These are phyloP conservation scores for Drosophila mimetica DNA, from an alignment of 2,888 invertebrate genomes.

Conservation along the genomic window DNA sequence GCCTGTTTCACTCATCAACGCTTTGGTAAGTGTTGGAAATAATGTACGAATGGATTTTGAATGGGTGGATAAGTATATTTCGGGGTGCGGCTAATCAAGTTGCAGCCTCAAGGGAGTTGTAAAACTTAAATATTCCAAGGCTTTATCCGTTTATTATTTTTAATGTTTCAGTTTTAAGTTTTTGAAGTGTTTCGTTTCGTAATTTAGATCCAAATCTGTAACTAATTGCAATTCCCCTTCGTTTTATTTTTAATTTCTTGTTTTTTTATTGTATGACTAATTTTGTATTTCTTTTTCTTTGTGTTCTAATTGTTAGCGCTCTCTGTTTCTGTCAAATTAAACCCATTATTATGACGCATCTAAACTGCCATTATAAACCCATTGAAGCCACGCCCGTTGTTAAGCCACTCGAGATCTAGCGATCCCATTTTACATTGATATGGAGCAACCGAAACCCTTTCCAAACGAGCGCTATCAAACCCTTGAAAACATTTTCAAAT, in stretches of 20 bases:
- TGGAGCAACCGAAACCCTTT: conserved; percentile 17
- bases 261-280: neutral
- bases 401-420: conserved; percentile 42
- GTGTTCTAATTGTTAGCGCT: conserved; percentile 5
- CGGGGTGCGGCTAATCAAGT: conserved; percentile 25
- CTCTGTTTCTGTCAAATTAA: conserved; percentile 35
- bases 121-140: neutral
- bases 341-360: conserved; percentile 29
- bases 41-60: neutral
- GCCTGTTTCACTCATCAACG: conserved; percentile 77
- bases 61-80: conserved; percentile 33
- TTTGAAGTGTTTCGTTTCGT: too few species aligned
- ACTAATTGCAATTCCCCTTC: neutral
- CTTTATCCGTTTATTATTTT: neutral
- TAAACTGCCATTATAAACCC: conserved; percentile 36
- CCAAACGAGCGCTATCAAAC: conserved; percentile 19
- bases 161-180: too few species aligned
- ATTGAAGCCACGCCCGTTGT: conserved; percentile 29
- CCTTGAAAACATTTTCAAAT: conserved; percentile 57
- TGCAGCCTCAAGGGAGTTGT: neutral
- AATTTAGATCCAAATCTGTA: too few species aligned
- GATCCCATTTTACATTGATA: conserved; percentile 30
- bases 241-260: too few species aligned
- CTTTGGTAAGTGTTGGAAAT: conserved; percentile 61
- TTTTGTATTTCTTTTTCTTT: neutral